Conservation (phyloP, 2,797 vertebrate species). For the Nothura maculosa region DNA sequence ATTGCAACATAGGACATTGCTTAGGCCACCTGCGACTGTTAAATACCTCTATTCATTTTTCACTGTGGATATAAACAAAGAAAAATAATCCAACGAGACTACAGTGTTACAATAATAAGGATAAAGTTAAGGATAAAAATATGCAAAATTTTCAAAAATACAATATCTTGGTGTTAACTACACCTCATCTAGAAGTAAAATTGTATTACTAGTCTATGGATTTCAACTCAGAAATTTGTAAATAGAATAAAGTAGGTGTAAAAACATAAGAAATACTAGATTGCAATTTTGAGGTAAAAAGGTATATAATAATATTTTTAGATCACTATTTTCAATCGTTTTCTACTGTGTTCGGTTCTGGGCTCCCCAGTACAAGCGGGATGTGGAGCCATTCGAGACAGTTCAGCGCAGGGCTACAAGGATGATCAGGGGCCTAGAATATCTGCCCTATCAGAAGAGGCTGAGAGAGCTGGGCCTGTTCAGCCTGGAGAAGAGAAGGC, state of each 20-base stretch:
- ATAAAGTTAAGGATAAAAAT: background rate
- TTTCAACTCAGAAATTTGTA: background rate
- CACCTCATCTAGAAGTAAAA: background rate
- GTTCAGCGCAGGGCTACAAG: too few relatives aligned
- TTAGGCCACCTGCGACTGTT: background rate
- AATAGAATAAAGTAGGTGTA: background rate
- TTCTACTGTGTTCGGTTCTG: too few relatives aligned
- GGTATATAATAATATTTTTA: background rate
- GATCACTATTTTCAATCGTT: background rate
- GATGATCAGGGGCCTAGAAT: too few relatives aligned
- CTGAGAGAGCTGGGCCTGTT: too few relatives aligned
- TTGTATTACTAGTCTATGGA: background rate
- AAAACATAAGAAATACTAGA: background rate
- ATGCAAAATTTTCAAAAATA: background rate
- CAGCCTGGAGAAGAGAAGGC: too few relatives aligned
- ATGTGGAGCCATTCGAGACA: too few relatives aligned
- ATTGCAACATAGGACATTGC: background rate
- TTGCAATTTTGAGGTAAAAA: background rate
- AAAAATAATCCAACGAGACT: background rate
- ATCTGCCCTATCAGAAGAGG: too few relatives aligned
- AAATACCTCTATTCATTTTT: slow-evolving; percentile 18
- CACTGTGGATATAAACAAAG: background rate
- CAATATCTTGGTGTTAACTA: background rate
- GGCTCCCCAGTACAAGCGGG: too few relatives aligned
- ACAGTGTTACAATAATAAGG: background rate